phyloP scores from a whole-genome alignment of 1,140 invertebrate species.

The Pogonus chalceus region DNA sequence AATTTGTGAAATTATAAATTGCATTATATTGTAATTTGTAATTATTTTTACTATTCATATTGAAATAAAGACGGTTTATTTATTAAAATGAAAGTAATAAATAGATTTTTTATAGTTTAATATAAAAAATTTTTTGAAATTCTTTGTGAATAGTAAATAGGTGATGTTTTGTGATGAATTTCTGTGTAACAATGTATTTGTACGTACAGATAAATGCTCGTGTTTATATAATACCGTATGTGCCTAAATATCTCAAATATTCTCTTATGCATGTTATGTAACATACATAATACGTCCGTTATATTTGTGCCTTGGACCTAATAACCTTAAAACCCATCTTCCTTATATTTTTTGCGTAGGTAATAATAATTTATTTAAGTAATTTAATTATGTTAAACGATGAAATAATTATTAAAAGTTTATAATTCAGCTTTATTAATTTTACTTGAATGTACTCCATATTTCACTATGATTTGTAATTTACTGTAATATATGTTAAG shows the following conservation, averaged over 20 bases:
- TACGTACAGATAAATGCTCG: not conserved
- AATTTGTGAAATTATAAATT: too few species aligned
- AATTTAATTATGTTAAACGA: constrained; percentile 3
- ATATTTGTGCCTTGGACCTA: too few species aligned
- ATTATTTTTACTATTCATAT: too few species aligned
- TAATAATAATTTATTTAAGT: constrained; percentile 6
- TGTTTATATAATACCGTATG: not conserved
- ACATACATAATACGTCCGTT: too few species aligned
- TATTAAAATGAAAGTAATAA: too few species aligned
- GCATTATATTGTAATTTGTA: too few species aligned
- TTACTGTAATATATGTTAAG: not conserved
- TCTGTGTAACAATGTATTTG: too few species aligned
- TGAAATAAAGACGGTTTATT: too few species aligned
- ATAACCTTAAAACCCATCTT: too few species aligned
- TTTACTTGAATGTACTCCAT: not conserved
- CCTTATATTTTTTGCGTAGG: not conserved
- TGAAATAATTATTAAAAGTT: constrained; percentile 1
- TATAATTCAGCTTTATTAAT: not conserved
- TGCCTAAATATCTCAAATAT: not conserved
- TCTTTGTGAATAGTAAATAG: not conserved
- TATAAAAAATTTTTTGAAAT: too few species aligned
- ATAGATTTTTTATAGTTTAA: too few species aligned
- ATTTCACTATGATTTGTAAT: not conserved
- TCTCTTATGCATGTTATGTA: not conserved
- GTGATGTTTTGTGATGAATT: not conserved